phyloP scores from a whole-genome alignment of 64 coral and sea anemone species.

The Catalaphyllia jardinei region DNA sequence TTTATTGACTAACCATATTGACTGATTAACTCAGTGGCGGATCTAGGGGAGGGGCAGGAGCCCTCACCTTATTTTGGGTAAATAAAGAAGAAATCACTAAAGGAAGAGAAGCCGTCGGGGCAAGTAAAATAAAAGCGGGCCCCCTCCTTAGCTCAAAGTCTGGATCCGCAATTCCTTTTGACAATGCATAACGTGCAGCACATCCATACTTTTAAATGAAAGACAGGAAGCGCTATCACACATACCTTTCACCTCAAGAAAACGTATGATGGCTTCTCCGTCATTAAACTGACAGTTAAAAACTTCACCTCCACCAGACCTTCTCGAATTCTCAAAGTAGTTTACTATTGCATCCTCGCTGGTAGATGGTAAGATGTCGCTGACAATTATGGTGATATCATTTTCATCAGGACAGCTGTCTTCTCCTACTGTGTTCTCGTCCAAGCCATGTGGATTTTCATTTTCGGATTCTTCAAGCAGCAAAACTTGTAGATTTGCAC shows the following conservation, averaged over 20 bases:
- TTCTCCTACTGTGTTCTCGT: neutral
- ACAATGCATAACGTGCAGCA: neutral
- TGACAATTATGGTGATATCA: conserved; percentile 9
- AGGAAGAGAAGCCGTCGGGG: no score
- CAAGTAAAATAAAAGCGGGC: no score
- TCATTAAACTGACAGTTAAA: neutral
- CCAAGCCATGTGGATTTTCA: neutral
- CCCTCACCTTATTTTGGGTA: no score
- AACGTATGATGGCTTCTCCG: neutral
- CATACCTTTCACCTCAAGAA: conserved; percentile 25
- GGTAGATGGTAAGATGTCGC: conserved; percentile 18
- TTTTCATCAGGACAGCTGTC: neutral
- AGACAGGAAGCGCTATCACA: neutral
- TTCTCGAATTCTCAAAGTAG: conserved; percentile 62
- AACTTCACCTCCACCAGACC: conserved; percentile 67
- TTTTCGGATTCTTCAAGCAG: neutral
- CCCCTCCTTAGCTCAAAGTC: no score
- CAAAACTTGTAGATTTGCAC: neutral
- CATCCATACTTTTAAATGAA: neutral
- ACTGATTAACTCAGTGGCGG: no score
- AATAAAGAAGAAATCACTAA: no score
- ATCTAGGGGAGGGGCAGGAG: no score
- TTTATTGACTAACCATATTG: no score
- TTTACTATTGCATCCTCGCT: conserved; percentile 44
- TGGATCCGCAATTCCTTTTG: neutral